phyloP scores from a whole-genome alignment of 2,113 vertebrate genomes.

The Apteryx mantelli region DNA sequence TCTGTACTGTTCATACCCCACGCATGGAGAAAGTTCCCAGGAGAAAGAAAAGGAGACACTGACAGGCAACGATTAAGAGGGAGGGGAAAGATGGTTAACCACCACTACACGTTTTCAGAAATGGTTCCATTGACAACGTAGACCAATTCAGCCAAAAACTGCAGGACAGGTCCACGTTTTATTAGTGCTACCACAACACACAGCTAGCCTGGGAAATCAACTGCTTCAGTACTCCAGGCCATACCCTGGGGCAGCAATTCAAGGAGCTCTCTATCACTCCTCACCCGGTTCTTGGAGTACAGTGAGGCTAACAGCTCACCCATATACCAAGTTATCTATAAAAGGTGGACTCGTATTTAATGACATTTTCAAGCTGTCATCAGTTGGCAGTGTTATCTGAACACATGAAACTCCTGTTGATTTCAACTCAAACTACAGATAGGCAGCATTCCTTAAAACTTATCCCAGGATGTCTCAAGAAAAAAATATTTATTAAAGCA shows the following conservation, averaged over 20 bases:
- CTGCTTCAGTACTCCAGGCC: not conserved
- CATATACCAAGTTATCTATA: not conserved
- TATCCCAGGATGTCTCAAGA: not conserved
- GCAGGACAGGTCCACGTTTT: not conserved
- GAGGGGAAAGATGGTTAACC: not conserved
- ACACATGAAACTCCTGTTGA: not conserved
- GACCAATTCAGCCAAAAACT: not conserved
- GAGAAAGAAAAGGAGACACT: not conserved
- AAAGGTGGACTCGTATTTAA: not conserved
- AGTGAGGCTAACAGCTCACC: fast-evolving
- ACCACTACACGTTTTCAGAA: not conserved
- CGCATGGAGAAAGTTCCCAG: not conserved
- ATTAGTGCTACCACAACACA: no score
- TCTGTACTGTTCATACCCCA: not conserved
- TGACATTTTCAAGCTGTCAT: not conserved
- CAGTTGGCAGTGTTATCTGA: not conserved
- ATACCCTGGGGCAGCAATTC: not conserved
- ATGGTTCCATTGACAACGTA: fast-evolving
- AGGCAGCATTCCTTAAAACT: not conserved
- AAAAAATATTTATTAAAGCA: not conserved
- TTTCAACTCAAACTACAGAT: not conserved
- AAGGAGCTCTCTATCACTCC: no score
- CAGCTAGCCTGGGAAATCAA: no score
- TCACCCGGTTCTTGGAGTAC: not conserved
- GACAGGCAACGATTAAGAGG: not conserved